These are phyloP conservation scores for Synaphobranchus kaupii DNA, from an alignment of 2,797 vertebrate genomes.

Conservation along the genomic window DNA sequence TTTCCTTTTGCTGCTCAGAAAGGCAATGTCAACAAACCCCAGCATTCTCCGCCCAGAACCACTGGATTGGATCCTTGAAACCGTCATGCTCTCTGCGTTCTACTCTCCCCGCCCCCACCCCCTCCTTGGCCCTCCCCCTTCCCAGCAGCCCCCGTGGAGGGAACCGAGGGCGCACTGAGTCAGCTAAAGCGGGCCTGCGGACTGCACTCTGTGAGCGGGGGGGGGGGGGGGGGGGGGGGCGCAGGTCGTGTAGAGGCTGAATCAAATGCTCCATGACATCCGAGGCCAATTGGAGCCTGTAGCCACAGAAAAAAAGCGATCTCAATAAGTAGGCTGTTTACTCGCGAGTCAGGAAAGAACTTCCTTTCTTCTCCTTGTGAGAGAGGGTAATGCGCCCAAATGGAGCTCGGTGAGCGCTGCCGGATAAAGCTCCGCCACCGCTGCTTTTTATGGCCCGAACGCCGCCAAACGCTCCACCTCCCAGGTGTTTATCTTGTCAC, in stretches of 20 bases:
- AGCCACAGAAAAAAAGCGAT: neutral
- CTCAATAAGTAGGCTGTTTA: neutral
- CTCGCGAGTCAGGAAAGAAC: neutral
- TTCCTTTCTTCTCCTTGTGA: neutral
- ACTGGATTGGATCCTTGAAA: neutral
- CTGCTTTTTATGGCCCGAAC: neutral
- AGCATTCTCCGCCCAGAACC: neutral
- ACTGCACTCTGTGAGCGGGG: neutral
- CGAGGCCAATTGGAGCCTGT: neutral
- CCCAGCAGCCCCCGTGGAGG: neutral
- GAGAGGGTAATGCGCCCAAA: neutral
- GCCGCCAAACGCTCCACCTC: neutral
- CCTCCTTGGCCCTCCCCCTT: neutral
- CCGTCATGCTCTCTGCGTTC: neutral
- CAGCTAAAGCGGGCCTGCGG: neutral
- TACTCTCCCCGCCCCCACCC: neutral
- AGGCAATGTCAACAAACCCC: neutral
- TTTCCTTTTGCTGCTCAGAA: neutral
- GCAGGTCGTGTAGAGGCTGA: neutral
- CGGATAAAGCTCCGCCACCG: neutral
- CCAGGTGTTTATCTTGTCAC: neutral
- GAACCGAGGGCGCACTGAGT: neutral
- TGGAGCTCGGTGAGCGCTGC: neutral
- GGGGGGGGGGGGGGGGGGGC: neutral
- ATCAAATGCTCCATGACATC: constrained; percentile 1